A percentile compares a stretch with the other conserved stretches of the same genome.
phyloP scores from a whole-genome alignment of 2,797 vertebrate species.

The Moxostoma hubbsi region DNA sequence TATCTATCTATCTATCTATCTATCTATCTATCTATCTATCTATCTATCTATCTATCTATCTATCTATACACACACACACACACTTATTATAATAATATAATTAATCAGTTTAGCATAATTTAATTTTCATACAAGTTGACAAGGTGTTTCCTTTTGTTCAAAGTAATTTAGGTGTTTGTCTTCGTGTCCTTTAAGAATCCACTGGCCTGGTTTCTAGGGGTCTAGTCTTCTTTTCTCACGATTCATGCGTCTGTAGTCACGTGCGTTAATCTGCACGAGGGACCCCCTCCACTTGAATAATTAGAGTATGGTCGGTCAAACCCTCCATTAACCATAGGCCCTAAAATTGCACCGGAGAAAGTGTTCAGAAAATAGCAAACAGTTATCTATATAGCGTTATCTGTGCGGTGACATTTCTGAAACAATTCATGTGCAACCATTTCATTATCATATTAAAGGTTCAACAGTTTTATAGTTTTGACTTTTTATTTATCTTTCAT shows the following conservation, averaged over 20 bases:
- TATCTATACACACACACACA: too few relatives aligned
- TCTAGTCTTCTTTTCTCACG: slow-evolving; percentile 41
- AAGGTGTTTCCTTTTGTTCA: neutral
- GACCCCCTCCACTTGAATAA: slow-evolving; percentile 59
- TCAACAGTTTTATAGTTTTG: slow-evolving; percentile 6
- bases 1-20: too few relatives aligned
- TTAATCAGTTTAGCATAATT: neutral
- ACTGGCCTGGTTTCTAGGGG: slow-evolving; percentile 14
- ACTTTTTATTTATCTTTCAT: neutral
- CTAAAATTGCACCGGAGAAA: slow-evolving; percentile 39
- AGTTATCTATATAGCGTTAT: neutral
- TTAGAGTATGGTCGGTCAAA: slow-evolving; percentile 62
- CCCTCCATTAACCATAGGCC: slow-evolving; percentile 60
- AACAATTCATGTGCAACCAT: neutral
- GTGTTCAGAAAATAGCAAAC: slow-evolving; percentile 24
- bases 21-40: too few relatives aligned
- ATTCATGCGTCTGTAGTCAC: slow-evolving; percentile 52
- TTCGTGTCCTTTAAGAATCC: slow-evolving; percentile 16
- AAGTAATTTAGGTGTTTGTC: neutral
- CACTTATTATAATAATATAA: neutral
- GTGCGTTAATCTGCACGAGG: slow-evolving; percentile 56
- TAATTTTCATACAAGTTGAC: neutral
- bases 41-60: too few relatives aligned
- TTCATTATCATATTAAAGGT: slow-evolving; percentile 20
- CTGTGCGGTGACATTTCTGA: slow-evolving; percentile 5